These are phyloP conservation scores for Hemichromis elongatus DNA, from an alignment of 2,113 vertebrate species.

Conservation along the genomic window DNA sequence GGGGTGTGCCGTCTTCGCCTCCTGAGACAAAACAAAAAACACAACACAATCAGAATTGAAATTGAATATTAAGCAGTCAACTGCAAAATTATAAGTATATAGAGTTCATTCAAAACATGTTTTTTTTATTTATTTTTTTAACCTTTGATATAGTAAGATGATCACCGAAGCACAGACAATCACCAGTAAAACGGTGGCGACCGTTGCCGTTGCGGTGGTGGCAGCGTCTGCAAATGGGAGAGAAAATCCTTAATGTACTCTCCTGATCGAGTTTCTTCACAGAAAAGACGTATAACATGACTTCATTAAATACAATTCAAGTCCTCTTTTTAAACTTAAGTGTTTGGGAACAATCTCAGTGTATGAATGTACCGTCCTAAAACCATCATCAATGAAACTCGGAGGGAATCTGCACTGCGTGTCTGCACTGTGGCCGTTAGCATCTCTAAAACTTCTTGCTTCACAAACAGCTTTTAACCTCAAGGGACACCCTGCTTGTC, in stretches of 20 bases:
- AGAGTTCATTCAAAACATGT: background rate
- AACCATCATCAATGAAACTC: background rate
- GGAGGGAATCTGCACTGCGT: background rate
- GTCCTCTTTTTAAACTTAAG: background rate
- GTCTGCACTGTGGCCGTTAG: background rate
- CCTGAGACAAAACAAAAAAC: background rate
- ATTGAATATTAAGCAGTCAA: background rate
- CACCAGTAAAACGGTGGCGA: background rate
- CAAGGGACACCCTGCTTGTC: background rate
- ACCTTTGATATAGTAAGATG: background rate
- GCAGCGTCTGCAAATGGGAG: fast-evolving
- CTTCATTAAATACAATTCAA: background rate
- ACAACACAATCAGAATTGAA: background rate
- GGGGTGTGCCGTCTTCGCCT: fast-evolving
- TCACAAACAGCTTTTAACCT: background rate
- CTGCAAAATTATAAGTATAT: background rate
- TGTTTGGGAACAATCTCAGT: background rate
- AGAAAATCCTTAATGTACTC: background rate
- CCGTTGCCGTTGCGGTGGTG: fast-evolving
- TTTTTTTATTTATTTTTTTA: background rate
- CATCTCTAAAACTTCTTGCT: background rate
- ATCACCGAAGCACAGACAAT: background rate
- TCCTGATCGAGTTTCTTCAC: background rate
- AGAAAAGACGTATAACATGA: background rate
- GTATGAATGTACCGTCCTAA: fast-evolving